Conservation (phyloP, 2,797 vertebrate genomes). For the Antrozous pallidus region DNA sequence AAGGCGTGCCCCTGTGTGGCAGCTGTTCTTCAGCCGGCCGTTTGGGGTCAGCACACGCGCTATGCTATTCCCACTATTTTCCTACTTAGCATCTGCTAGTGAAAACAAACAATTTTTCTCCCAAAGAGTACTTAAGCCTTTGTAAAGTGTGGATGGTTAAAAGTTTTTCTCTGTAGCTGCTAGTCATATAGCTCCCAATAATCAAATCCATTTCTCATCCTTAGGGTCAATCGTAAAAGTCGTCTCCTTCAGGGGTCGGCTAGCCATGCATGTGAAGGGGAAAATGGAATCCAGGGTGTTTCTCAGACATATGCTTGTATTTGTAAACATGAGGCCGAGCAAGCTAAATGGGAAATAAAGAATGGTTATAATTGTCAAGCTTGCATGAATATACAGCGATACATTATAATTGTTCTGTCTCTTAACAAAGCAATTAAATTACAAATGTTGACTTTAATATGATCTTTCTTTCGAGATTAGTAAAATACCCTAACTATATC, state of each 20-base stretch:
- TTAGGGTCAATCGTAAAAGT: neutral
- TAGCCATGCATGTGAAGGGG: neutral
- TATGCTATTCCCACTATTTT: neutral
- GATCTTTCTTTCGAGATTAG: neutral
- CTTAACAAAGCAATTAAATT: neutral
- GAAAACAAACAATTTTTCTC: neutral
- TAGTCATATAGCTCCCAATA: neutral
- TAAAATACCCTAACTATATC: neutral
- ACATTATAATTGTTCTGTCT: neutral
- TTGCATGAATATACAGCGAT: neutral
- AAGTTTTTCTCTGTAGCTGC: neutral
- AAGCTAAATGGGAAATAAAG: neutral
- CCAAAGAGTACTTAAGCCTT: neutral
- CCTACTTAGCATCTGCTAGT: neutral
- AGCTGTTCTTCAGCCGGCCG: neutral
- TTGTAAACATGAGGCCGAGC: neutral
- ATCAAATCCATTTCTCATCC: neutral
- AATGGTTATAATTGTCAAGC: neutral
- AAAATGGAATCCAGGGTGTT: neutral
- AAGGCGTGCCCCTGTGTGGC: neutral
- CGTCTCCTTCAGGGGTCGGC: rapidly evolving
- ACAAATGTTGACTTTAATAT: neutral
- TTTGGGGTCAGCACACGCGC: neutral
- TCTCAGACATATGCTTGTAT: neutral
- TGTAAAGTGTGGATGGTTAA: neutral